Percentiles rank a stretch among this genome's conserved stretches.
These are phyloP conservation scores for Eurytemora carolleeae DNA, from an alignment of 1,140 invertebrate genomes.

Conservation along the genomic window DNA sequence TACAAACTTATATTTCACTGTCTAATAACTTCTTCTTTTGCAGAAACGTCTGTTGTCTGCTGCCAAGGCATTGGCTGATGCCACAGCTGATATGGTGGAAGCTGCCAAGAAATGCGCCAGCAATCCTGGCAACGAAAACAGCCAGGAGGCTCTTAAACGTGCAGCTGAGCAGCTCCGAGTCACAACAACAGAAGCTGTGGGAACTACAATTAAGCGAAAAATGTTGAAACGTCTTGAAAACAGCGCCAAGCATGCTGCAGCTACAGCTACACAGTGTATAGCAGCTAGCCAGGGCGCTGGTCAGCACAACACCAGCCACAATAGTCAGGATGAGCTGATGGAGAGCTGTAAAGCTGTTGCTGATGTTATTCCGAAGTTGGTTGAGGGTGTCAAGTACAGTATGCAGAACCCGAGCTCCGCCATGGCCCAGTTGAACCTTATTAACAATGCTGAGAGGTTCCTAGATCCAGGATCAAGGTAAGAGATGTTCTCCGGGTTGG, in stretches of 20 bases:
- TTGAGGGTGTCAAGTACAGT: conserved; percentile 56
- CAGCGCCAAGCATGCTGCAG: conserved; percentile 65
- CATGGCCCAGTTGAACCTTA: conserved; percentile 53
- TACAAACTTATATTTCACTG: background rate
- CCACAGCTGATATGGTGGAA: conserved; percentile 85
- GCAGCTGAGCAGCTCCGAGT: conserved; percentile 78
- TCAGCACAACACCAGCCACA: conserved; percentile 44
- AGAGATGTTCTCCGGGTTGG: conserved; percentile 36
- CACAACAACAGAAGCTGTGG: conserved; percentile 59
- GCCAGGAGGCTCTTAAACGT: conserved; percentile 56
- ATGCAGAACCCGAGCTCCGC: conserved; percentile 47
- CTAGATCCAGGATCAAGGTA: conserved; percentile 34
- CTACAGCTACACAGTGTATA: conserved; percentile 73
- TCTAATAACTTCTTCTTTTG: background rate
- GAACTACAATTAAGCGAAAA: conserved; percentile 54
- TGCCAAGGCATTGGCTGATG: conserved; percentile 79
- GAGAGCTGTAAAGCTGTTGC: conserved; percentile 51
- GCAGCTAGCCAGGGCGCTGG: conserved; percentile 46
- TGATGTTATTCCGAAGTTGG: conserved; percentile 55
- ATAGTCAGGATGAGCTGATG: conserved; percentile 48
- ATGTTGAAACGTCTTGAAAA: conserved; percentile 39
- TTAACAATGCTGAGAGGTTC: conserved; percentile 46
- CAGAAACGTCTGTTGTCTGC: conserved; percentile 73
- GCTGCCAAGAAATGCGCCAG: conserved; percentile 76
- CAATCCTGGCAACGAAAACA: conserved; percentile 55